Evolutionary conservation across 2,888 invertebrate genomes (phyloP).

Genomic region (Leucoma salicis): DNA sequence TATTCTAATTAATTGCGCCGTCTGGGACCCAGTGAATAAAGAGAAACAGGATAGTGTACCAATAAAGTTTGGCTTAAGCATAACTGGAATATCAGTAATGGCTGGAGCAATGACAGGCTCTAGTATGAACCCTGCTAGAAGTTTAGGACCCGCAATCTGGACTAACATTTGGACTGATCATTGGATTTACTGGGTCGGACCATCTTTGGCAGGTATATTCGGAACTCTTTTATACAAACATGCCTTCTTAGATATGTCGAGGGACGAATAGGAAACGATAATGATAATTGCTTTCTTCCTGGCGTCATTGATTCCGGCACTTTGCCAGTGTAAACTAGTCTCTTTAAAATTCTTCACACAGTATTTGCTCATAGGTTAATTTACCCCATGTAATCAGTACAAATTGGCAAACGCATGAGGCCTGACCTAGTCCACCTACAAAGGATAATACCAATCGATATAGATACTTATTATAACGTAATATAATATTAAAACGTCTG

Average conservation of each 20-base stretch:
- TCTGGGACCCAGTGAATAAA: slow-evolving; percentile 87
- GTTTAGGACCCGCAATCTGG: slow-evolving; percentile 87
- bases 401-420: too few relatives aligned
- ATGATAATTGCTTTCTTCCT: too few relatives aligned
- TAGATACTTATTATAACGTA: too few relatives aligned
- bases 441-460: too few relatives aligned
- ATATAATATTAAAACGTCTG: too few relatives aligned
- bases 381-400: too few relatives aligned
- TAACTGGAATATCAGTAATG: slow-evolving; percentile 84
- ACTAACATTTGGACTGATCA: slow-evolving; percentile 85
- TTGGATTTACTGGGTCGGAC: slow-evolving; percentile 89
- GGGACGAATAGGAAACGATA: neutral
- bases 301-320: too few relatives aligned
- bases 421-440: too few relatives aligned
- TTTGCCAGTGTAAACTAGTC: too few relatives aligned
- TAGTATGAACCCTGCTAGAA: slow-evolving; percentile 87
- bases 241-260: slow-evolving; percentile 40
- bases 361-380: too few relatives aligned
- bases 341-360: too few relatives aligned
- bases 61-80: slow-evolving; percentile 86
- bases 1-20: slow-evolving; percentile 85
- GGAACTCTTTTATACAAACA: slow-evolving; percentile 55
- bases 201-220: slow-evolving; percentile 60
- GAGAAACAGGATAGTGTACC: slow-evolving; percentile 84
- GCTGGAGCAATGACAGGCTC: slow-evolving; percentile 87